phyloP scores from a whole-genome alignment of 2,113 vertebrate species.

The Phrynosoma blainvillii region DNA sequence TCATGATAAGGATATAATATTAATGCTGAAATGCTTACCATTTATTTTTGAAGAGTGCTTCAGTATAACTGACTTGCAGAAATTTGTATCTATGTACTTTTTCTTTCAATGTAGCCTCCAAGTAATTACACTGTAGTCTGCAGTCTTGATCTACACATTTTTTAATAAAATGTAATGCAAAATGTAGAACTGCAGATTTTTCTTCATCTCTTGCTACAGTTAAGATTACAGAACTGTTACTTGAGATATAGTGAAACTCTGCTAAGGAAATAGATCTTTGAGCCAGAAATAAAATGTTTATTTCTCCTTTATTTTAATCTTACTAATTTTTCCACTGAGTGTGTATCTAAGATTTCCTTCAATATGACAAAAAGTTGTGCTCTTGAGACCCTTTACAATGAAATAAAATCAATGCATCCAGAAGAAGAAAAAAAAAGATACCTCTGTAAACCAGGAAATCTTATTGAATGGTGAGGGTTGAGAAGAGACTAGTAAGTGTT shows the following conservation, averaged over 20 bases:
- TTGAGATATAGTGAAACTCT: neutral
- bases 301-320: neutral
- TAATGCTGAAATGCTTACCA: neutral
- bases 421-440: neutral
- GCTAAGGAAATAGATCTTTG: neutral
- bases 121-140: neutral
- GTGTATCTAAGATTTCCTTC: neutral
- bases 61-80: neutral
- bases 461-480: neutral
- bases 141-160: neutral
- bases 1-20: neutral
- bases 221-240: neutral
- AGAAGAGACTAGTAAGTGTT: neutral
- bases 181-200: neutral
- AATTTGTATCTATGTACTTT: neutral
- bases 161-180: neutral
- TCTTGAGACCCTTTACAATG: neutral
- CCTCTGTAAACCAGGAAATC: neutral
- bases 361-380: slow-evolving; percentile 6
- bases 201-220: neutral
- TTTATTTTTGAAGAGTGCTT: neutral
- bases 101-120: neutral
- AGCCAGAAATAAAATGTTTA: neutral
- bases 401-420: neutral
- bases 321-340: neutral